Percentiles rank a stretch among this genome's conserved stretches.
Evolutionary conservation across 2,797 vertebrate species (phyloP).

Genomic region (Gymnopithys bicolor): DNA sequence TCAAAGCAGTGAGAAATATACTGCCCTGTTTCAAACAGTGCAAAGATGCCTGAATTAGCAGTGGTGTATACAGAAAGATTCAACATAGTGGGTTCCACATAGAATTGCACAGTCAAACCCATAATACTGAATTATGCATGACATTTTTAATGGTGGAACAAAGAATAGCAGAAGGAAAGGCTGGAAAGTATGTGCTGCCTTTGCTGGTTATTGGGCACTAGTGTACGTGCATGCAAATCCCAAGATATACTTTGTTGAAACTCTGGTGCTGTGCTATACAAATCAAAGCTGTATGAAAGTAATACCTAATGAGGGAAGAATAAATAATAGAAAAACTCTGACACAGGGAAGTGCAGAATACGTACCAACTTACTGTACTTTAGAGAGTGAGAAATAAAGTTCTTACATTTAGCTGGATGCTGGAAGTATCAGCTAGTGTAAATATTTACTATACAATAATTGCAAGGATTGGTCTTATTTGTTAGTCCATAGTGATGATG

Average conservation of each 20-base stretch:
- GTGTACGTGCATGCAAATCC: slow-evolving; percentile 15
- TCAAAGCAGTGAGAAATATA: not conserved
- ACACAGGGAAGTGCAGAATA: not conserved
- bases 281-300: slow-evolving; percentile 22
- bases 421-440: not conserved
- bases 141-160: slow-evolving; percentile 52
- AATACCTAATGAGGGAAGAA: slow-evolving; percentile 38
- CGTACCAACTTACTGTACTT: not conserved
- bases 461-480: slow-evolving; percentile 9
- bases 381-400: slow-evolving; percentile 3
- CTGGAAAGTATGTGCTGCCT: not conserved
- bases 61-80: not conserved
- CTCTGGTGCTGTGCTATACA: not conserved
- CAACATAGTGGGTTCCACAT: not conserved
- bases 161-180: slow-evolving; percentile 45
- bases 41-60: not conserved
- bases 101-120: slow-evolving; percentile 11
- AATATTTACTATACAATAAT: slow-evolving; percentile 30
- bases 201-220: not conserved
- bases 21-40: not conserved
- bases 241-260: slow-evolving; percentile 36
- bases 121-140: slow-evolving; percentile 50
- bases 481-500: not conserved
- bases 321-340: not conserved
- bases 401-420: not conserved